Conservation (phyloP, 2,113 vertebrate species). For the Todiramphus saurophagus region DNA sequence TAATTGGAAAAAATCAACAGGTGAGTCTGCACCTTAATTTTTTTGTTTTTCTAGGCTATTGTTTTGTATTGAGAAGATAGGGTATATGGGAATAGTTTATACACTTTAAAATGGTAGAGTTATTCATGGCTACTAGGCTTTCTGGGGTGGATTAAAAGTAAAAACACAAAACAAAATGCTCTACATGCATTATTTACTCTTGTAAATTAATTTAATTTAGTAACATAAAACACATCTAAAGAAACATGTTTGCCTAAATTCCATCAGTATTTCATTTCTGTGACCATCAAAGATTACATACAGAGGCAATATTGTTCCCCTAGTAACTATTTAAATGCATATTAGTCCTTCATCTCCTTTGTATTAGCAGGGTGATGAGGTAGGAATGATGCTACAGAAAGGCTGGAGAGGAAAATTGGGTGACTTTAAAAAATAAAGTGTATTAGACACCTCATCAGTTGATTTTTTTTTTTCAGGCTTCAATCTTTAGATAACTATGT, state of each 20-base stretch:
- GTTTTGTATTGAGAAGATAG: neutral
- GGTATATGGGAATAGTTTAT: neutral
- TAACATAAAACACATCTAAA: neutral
- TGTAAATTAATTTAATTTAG: neutral
- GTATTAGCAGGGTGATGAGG: neutral
- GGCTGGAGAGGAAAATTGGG: neutral
- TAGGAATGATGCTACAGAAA: neutral
- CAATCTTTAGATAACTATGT: neutral
- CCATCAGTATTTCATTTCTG: neutral
- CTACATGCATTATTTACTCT: neutral
- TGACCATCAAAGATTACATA: neutral
- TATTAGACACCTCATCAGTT: neutral
- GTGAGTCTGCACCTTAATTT: neutral
- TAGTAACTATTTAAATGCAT: constrained; percentile 21
- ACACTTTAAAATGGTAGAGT: neutral
- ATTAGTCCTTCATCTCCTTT: neutral
- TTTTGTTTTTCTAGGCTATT: neutral
- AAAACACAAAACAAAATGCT: neutral
- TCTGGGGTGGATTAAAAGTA: neutral
- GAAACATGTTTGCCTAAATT: neutral
- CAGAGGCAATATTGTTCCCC: neutral
- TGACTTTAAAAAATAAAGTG: neutral
- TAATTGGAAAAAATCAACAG: neutral
- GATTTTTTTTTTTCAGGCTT: neutral
- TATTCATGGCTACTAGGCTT: neutral